These are phyloP conservation scores for Ciconia boyciana DNA, from an alignment of 2,113 vertebrate genomes.

Conservation along the genomic window DNA sequence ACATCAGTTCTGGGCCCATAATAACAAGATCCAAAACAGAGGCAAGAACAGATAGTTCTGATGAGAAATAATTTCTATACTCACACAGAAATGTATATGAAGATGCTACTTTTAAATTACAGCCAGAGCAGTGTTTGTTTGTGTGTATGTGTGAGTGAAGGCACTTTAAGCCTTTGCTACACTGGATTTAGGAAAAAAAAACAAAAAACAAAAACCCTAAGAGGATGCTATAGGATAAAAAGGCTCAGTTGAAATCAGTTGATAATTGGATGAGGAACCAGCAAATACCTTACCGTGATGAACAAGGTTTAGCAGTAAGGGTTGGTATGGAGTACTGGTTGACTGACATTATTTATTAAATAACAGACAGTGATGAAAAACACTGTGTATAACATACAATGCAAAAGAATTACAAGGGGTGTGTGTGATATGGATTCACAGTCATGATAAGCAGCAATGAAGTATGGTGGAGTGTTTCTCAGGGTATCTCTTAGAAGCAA, in stretches of 20 bases:
- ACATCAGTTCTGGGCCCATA: not conserved
- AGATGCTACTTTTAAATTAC: not conserved
- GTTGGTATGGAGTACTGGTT: not conserved
- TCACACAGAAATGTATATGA: not conserved
- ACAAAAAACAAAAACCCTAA: not conserved
- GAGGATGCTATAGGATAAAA: not conserved
- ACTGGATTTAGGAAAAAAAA: rapidly evolving
- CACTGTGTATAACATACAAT: not conserved
- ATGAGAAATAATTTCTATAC: not conserved
- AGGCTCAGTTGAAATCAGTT: not conserved
- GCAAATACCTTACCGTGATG: not conserved
- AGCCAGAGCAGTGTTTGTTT: not conserved
- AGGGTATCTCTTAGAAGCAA: not conserved
- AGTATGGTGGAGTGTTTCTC: not conserved
- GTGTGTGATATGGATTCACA: not conserved
- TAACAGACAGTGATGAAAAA: not conserved
- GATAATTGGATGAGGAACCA: not conserved
- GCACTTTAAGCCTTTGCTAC: not conserved
- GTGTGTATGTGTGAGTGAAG: not conserved
- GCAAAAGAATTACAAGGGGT: not conserved
- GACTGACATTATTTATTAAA: not conserved
- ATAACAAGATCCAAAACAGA: not conserved
- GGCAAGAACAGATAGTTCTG: not conserved
- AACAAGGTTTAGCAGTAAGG: not conserved
- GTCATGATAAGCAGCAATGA: not conserved